Percentiles rank a stretch among this genome's conserved stretches.
These are phyloP conservation scores for Bedellia somnulentella DNA, from an alignment of 2,888 invertebrate genomes.

Conservation along the genomic window DNA sequence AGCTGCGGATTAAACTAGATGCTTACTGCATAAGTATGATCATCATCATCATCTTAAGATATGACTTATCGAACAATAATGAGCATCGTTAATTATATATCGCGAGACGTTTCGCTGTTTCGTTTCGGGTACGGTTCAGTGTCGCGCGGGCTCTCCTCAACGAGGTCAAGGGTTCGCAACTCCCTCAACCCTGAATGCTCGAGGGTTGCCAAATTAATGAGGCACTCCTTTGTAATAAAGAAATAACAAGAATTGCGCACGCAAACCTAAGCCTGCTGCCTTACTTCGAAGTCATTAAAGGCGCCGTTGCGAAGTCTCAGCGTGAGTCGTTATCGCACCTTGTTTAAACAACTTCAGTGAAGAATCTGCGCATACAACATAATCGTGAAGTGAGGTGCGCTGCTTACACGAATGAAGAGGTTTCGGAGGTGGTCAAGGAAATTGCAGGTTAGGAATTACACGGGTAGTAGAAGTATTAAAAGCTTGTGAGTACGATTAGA, in stretches of 20 bases:
- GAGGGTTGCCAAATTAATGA: constrained; percentile 62
- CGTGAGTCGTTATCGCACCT: constrained; percentile 47
- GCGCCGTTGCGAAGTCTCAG: constrained; percentile 45
- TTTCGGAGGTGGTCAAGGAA: no score
- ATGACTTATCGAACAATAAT: no score
- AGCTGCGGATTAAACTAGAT: no score
- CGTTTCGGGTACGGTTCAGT: constrained; percentile 43
- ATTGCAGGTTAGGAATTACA: no score
- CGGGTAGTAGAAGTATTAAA: no score
- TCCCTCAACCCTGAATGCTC: constrained; percentile 37
- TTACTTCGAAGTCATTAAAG: constrained; percentile 50
- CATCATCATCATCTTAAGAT: no score
- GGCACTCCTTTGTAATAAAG: constrained; percentile 63
- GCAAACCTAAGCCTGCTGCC: constrained; percentile 41
- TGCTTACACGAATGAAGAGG: no score
- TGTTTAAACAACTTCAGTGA: constrained; percentile 45
- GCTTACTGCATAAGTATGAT: no score
- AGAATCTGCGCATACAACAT: constrained; percentile 29
- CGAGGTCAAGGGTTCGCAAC: constrained; percentile 58
- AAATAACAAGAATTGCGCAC: constrained; percentile 62
- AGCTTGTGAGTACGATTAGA: not conserved
- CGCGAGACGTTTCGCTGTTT: constrained; percentile 47
- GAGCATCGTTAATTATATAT: constrained; percentile 59
- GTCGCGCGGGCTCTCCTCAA: constrained; percentile 45
- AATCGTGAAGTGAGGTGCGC: no score